Evolutionary conservation across 2,888 invertebrate species (phyloP), one percentile per base, ranked within the genome.

Genomic region (Argyresthia goedartella): DNA sequence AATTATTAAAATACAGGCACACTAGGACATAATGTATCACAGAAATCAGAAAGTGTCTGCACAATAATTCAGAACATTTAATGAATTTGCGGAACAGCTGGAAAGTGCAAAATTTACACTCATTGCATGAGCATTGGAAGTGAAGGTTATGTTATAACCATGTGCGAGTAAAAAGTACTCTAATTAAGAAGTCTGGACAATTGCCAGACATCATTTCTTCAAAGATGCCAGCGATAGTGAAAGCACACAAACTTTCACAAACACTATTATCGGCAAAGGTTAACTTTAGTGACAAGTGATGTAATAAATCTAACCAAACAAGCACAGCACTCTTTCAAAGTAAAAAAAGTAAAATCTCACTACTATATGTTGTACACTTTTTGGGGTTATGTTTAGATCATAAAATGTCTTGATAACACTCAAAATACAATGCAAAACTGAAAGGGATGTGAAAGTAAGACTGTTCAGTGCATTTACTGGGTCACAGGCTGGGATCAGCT

Each of bases 401-500:
- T 34, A 47, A 33, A 47, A 46, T 33, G 47, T 35, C 25, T 25
- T 25, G 25, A 25, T 25, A 25, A 25, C 25, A 25, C 25, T 6
- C 25, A 4, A 25, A 25, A 25, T 25, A 25, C 25, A 25, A 25
- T 25, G 25, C 25, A 25, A 25, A 25, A 25, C 25, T 25, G 25
- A 25, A 25, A 25, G 25, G 25, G 25, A 16, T 47, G 47, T 47
- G 42, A 50, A 50, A 33, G 52, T 56, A 60, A 57, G 65, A 64
- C 63, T 61, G 65, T 65, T 66, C 62, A 60, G 56, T 61, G 60
- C 64, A 60, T 63, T 67, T 69, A 66, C 63, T 61, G 62, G 65
- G 66, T 69, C 66, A 66, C 64, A 65, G 64, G 69, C 74, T 64
- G 76, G 74, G 71, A 85, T 79, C 86, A 85, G 86, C 86, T 85